A percentile compares a stretch with the other conserved stretches of the same genome.
These are phyloP conservation scores for Parotia lawesii DNA, from an alignment of 2,113 vertebrate genomes.

Conservation along the genomic window DNA sequence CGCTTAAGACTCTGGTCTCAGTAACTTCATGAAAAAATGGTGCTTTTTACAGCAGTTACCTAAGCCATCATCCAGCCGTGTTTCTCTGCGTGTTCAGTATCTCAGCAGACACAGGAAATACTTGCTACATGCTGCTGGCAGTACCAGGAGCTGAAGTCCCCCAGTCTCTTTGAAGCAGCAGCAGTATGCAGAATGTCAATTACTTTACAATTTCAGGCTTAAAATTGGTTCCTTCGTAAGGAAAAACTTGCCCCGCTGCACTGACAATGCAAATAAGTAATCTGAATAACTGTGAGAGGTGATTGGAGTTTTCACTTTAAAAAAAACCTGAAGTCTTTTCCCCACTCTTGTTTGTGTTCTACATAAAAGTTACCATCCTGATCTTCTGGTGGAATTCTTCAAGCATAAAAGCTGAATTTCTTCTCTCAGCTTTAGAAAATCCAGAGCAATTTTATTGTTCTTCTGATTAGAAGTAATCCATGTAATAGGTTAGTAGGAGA, in stretches of 20 bases:
- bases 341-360: neutral
- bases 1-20: neutral
- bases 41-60: neutral
- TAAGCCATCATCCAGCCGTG: neutral
- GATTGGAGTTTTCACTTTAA: neutral
- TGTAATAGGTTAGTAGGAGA: neutral
- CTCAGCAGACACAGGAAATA: neutral
- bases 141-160: neutral
- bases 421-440: neutral
- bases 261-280: neutral
- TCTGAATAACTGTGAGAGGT: neutral
- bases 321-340: neutral
- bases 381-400: neutral
- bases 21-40: neutral
- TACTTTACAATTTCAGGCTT: constrained; percentile 28
- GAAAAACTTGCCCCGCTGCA: neutral
- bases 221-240: neutral
- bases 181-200: neutral
- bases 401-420: neutral
- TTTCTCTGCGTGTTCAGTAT: neutral
- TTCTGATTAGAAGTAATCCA: neutral
- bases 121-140: neutral
- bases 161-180: neutral
- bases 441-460: neutral
- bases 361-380: neutral